A percentile compares a stretch with the other conserved stretches of the same genome.
These are phyloP conservation scores for Drosophila subpulchrella DNA, from an alignment of 1,140 invertebrate species.

Conservation along the genomic window DNA sequence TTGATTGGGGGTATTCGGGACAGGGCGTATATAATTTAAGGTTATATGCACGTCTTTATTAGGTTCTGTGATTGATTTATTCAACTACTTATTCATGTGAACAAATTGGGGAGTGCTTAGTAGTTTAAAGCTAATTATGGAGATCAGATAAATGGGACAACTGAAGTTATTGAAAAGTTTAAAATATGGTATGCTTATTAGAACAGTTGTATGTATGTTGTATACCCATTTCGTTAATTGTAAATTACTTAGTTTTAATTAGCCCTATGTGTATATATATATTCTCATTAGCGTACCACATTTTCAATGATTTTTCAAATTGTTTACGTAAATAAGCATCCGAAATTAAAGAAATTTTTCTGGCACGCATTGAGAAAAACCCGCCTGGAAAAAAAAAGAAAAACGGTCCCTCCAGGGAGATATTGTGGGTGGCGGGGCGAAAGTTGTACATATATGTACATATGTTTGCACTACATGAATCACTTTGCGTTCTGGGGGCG, in stretches of 20 bases:
- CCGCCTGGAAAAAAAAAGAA: slow-evolving; percentile 7
- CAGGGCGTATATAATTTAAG: slow-evolving; percentile 45
- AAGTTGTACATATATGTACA: slow-evolving; percentile 23
- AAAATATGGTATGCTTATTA: not conserved
- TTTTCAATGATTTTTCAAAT: slow-evolving; percentile 61
- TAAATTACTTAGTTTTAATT: slow-evolving; percentile 5
- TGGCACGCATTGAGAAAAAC: slow-evolving; percentile 24
- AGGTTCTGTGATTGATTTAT: slow-evolving; percentile 44
- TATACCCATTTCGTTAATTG: not conserved
- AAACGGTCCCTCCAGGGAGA: slow-evolving; percentile 11
- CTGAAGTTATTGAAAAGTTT: not conserved
- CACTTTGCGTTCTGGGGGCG: slow-evolving; percentile 33
- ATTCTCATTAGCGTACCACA: slow-evolving; percentile 38
- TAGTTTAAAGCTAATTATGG: not conserved
- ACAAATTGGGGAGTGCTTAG: not conserved
- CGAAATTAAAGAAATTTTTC: slow-evolving; percentile 55
- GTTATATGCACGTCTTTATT: slow-evolving; percentile 42
- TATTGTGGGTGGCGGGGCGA: slow-evolving; percentile 8
- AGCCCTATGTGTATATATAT: not conserved
- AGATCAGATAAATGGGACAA: not conserved
- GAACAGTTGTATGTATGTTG: not conserved
- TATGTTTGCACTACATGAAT: slow-evolving; percentile 55
- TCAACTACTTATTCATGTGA: slow-evolving; percentile 26
- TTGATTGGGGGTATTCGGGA: slow-evolving; percentile 47
- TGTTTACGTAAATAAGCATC: slow-evolving; percentile 72